Evolutionary conservation across 2,888 invertebrate genomes (phyloP).

Genomic region (Mechanitis mazaeus): DNA sequence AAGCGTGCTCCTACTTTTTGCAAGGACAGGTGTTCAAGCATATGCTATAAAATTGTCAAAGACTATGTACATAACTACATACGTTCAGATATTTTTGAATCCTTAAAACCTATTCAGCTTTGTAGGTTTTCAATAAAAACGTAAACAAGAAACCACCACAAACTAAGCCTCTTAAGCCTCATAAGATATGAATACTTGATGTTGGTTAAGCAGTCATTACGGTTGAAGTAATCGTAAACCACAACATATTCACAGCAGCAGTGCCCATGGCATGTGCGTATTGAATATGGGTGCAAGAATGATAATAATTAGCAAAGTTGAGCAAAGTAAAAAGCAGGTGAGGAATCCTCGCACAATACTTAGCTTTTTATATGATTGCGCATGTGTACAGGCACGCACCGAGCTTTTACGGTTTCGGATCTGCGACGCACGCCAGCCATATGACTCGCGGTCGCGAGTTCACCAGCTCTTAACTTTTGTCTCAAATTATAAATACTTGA

Average conservation of each 20-base stretch:
- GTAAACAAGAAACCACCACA: slow-evolving; percentile 43
- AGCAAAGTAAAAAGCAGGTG: slow-evolving; percentile 38
- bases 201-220: slow-evolving; percentile 50
- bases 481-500: slow-evolving; percentile 10
- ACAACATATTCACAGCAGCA: slow-evolving; percentile 60
- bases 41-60: slow-evolving; percentile 77
- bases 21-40: slow-evolving; percentile 70
- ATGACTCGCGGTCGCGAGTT: slow-evolving; percentile 44
- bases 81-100: slow-evolving; percentile 57
- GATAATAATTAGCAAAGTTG: slow-evolving; percentile 53
- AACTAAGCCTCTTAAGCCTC: slow-evolving; percentile 36
- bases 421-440: slow-evolving; percentile 52
- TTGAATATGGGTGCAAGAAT: slow-evolving; percentile 54
- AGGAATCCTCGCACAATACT: slow-evolving; percentile 34
- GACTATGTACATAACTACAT: slow-evolving; percentile 51
- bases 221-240: slow-evolving; percentile 61
- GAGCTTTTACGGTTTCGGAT: slow-evolving; percentile 69
- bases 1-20: slow-evolving; percentile 74
- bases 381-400: slow-evolving; percentile 39
- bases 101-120: slow-evolving; percentile 37
- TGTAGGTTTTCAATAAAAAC: slow-evolving; percentile 30
- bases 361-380: slow-evolving; percentile 32
- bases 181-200: slow-evolving; percentile 43
- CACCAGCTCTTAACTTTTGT: slow-evolving; percentile 39
- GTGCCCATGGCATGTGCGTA: slow-evolving; percentile 56